Evolutionary conservation across 53 echinoderm and acorn worm genomes (phyloP).

Genomic region (Actinopyga echinites): DNA sequence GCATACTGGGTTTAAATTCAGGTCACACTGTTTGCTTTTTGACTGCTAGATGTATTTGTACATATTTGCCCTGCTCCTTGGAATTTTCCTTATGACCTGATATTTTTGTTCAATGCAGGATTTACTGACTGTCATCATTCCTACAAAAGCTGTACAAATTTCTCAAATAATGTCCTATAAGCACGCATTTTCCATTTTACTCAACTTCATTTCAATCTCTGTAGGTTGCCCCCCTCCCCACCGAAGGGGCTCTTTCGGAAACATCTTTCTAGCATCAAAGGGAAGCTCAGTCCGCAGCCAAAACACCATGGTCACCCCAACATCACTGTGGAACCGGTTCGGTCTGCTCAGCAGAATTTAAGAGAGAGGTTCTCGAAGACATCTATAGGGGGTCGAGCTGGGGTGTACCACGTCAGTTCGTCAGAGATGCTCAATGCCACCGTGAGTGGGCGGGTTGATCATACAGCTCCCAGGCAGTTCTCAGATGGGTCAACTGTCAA

Average conservation of each 20-base stretch:
- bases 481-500: slow-evolving; percentile 17
- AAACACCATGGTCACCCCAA: slow-evolving; percentile 25
- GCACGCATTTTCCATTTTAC: too few relatives aligned
- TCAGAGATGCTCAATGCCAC: slow-evolving; percentile 32
- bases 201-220: too few relatives aligned
- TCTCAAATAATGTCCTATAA: too few relatives aligned
- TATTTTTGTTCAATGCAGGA: too few relatives aligned
- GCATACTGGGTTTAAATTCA: too few relatives aligned
- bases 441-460: slow-evolving; percentile 5
- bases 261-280: slow-evolving; percentile 47
- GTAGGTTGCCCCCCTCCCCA: too few relatives aligned
- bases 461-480: background rate
- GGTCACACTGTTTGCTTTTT: too few relatives aligned
- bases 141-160: too few relatives aligned
- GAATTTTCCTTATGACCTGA: too few relatives aligned
- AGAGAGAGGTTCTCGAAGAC: slow-evolving; percentile 13
- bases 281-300: slow-evolving; percentile 56
- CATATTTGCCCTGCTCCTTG: too few relatives aligned
- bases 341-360: background rate
- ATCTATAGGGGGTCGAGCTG: slow-evolving; percentile 24
- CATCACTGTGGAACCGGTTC: slow-evolving; percentile 13
- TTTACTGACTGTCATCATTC: too few relatives aligned
- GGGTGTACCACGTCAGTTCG: slow-evolving; percentile 35
- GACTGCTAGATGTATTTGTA: too few relatives aligned
- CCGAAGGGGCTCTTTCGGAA: slow-evolving; percentile 14